Conservation (phyloP, 2,113 vertebrate species). For the Salminus brasiliensis region DNA sequence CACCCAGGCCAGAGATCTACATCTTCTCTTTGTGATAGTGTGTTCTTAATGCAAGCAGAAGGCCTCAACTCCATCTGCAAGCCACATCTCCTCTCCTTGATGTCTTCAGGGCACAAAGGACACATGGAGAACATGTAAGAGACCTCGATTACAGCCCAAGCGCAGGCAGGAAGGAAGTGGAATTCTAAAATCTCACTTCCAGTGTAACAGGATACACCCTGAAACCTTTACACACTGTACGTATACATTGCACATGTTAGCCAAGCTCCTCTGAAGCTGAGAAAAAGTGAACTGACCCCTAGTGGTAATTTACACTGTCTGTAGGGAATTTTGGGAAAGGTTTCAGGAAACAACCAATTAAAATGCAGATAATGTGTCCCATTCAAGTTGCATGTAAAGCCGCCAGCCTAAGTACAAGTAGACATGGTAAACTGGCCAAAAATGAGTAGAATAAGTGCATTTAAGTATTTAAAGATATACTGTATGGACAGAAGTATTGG, state of each 20-base stretch:
- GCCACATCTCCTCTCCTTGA: not conserved
- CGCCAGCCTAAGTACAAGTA: too few species aligned
- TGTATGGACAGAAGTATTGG: too few species aligned
- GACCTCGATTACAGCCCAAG: not conserved
- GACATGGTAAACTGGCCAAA: too few species aligned
- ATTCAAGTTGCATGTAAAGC: too few species aligned
- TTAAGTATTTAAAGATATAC: too few species aligned
- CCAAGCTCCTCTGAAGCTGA: not conserved
- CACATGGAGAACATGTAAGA: not conserved
- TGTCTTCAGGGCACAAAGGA: not conserved
- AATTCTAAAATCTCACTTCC: slow-evolving; percentile 38
- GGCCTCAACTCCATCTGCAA: not conserved
- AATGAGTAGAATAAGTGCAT: too few species aligned
- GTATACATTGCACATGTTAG: not conserved
- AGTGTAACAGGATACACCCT: not conserved
- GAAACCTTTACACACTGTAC: not conserved
- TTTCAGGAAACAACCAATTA: too few species aligned
- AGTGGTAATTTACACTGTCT: not conserved
- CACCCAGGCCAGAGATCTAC: not conserved
- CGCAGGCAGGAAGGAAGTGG: slow-evolving; percentile 18
- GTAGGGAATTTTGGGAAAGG: not conserved
- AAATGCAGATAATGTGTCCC: too few species aligned
- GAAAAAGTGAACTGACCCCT: not conserved
- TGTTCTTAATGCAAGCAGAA: not conserved
- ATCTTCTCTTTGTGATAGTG: not conserved